phyloP scores from a whole-genome alignment of 2,797 vertebrate species.

The Crypturellus tataupa region DNA sequence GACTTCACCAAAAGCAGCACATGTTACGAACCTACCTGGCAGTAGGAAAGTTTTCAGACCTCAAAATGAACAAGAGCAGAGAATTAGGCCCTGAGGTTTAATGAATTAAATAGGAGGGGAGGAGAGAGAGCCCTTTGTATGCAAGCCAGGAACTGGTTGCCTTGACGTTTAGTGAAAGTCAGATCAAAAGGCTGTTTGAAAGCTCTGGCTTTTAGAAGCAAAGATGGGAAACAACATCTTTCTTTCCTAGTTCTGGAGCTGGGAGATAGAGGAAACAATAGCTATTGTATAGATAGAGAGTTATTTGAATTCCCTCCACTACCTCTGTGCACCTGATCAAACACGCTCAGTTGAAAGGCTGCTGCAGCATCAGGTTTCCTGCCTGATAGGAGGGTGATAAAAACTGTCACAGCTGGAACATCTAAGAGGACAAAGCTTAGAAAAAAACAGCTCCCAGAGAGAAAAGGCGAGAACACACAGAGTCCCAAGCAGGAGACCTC shows the following conservation, averaged over 20 bases:
- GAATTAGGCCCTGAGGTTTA: neutral
- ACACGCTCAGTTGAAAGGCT: constrained; percentile 19
- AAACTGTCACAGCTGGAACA: constrained; percentile 36
- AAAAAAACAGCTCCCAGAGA: neutral
- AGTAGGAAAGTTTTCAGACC: neutral
- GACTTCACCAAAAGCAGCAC: neutral
- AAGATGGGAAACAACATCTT: constrained; percentile 42
- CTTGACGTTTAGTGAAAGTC: constrained; percentile 11
- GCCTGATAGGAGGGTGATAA: neutral
- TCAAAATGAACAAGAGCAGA: neutral
- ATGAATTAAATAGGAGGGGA: neutral
- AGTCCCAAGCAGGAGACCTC: neutral
- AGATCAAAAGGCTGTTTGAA: constrained; percentile 62
- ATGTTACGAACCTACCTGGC: neutral
- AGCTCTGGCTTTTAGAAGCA: constrained; percentile 11
- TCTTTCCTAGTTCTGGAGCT: constrained; percentile 18
- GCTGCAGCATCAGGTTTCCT: constrained; percentile 19
- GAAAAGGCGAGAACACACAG: neutral
- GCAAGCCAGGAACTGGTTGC: constrained; percentile 11
- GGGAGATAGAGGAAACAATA: constrained; percentile 37
- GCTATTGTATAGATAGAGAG: neutral
- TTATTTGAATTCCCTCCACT: constrained; percentile 27
- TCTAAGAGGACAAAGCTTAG: neutral
- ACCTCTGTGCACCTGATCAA: constrained; percentile 67
- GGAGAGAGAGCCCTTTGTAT: neutral